Evolutionary conservation across 2,113 vertebrate species (phyloP).

Genomic region (Aptenodytes forsteri): DNA sequence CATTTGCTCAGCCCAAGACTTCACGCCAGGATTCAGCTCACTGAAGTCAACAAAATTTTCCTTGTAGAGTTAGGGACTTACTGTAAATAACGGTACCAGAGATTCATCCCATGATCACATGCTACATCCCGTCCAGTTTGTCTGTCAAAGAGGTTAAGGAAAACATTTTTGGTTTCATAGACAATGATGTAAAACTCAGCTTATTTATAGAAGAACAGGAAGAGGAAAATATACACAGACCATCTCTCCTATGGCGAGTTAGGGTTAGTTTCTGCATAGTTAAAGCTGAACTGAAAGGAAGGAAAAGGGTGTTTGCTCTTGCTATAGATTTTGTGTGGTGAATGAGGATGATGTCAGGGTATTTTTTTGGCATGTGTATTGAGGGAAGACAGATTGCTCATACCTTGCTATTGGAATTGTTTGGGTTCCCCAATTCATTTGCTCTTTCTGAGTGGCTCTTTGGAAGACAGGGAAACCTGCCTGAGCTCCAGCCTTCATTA

Average conservation of each 20-base stretch:
- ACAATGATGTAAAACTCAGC: background rate
- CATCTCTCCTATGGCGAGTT: background rate
- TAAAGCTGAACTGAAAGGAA: background rate
- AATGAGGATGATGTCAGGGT: conserved; percentile 14
- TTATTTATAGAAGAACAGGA: conserved; percentile 35
- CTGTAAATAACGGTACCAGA: background rate
- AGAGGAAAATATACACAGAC: background rate
- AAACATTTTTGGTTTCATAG: background rate
- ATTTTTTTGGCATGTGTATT: background rate
- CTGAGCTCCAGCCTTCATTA: background rate
- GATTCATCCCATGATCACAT: background rate
- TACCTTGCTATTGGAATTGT: background rate
- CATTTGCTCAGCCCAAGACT: background rate
- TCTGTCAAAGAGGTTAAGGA: background rate
- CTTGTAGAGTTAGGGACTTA: background rate
- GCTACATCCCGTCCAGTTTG: background rate
- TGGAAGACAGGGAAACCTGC: background rate
- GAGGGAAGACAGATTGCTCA: background rate
- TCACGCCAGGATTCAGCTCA: background rate
- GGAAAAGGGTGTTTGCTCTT: conserved; percentile 26
- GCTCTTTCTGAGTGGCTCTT: background rate
- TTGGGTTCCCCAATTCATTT: background rate
- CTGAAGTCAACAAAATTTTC: background rate
- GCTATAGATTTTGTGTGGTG: background rate
- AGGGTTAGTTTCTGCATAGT: background rate